Conservation (phyloP, 2,888 invertebrate species). For the Sphaerophoria taeniata region DNA sequence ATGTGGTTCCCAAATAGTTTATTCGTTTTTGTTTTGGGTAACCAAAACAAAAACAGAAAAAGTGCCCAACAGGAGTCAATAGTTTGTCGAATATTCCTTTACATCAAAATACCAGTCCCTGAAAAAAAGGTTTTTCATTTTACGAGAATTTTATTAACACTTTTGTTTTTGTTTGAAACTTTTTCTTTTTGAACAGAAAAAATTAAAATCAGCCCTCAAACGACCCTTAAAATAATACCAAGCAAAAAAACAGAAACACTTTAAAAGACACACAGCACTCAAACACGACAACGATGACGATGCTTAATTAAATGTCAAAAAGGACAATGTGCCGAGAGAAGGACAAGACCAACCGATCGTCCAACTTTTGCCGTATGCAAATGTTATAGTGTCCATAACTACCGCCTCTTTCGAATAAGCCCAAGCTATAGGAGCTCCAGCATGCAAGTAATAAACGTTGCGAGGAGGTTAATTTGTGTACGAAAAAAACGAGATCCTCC, state of each 20-base stretch:
- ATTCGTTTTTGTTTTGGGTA: background rate
- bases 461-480: background rate
- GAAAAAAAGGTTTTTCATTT: no score
- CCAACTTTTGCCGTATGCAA: constrained; percentile 57
- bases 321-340: constrained; percentile 18
- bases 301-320: constrained; percentile 68
- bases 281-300: constrained; percentile 30
- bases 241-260: background rate
- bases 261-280: background rate
- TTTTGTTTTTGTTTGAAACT: constrained; percentile 40
- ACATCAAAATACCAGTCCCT: background rate
- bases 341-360: constrained; percentile 46
- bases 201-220: constrained; percentile 48
- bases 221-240: constrained; percentile 14
- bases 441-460: background rate
- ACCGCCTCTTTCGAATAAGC: constrained; percentile 60
- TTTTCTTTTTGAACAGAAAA: constrained; percentile 31
- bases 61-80: constrained; percentile 42
- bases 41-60: constrained; percentile 11
- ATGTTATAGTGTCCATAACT: constrained; percentile 50
- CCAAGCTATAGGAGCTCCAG: constrained; percentile 39
- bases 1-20: background rate
- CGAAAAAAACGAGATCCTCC: constrained; percentile 46
- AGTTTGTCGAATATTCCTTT: constrained; percentile 40
- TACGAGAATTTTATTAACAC: constrained; percentile 16